phyloP scores from a whole-genome alignment of 2,888 invertebrate species.

The Mamestra brassicae region DNA sequence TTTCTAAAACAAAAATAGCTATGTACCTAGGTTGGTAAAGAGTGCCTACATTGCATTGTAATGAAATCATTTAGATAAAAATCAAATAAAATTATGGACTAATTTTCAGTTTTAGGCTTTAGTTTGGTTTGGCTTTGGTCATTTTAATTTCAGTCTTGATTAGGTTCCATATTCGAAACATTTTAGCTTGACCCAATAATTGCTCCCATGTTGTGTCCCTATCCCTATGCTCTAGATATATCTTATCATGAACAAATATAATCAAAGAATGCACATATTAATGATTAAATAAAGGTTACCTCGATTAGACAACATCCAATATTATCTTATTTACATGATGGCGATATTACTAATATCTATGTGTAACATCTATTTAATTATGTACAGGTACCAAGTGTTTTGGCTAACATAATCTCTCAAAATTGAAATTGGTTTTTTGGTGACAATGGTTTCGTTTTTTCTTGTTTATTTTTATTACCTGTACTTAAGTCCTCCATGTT shows the following conservation, averaged over 20 bases:
- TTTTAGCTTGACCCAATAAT: neutral
- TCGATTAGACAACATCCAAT: neutral
- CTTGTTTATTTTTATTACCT: too few species aligned
- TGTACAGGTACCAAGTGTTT: neutral
- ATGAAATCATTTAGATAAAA: too few species aligned
- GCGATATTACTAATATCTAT: constrained; percentile 5
- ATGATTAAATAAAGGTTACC: constrained; percentile 10
- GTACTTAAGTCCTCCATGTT: too few species aligned
- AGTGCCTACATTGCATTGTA: neutral
- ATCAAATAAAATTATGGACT: too few species aligned
- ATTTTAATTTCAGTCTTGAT: too few species aligned
- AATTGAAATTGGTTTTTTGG: too few species aligned
- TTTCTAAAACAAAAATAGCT: neutral
- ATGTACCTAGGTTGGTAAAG: too few species aligned
- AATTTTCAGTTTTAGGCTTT: too few species aligned
- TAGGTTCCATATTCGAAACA: too few species aligned
- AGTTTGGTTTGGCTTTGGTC: too few species aligned
- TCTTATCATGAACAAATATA: constrained; percentile 4
- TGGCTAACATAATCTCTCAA: too few species aligned
- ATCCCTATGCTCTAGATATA: neutral
- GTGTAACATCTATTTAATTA: neutral
- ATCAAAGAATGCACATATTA: neutral
- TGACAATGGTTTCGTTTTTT: too few species aligned
- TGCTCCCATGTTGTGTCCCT: neutral
- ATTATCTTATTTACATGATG: neutral